Percentiles rank a stretch among this genome's conserved stretches.
Evolutionary conservation across 1,140 invertebrate species (phyloP).

Genomic region (Calycopis cecrops): DNA sequence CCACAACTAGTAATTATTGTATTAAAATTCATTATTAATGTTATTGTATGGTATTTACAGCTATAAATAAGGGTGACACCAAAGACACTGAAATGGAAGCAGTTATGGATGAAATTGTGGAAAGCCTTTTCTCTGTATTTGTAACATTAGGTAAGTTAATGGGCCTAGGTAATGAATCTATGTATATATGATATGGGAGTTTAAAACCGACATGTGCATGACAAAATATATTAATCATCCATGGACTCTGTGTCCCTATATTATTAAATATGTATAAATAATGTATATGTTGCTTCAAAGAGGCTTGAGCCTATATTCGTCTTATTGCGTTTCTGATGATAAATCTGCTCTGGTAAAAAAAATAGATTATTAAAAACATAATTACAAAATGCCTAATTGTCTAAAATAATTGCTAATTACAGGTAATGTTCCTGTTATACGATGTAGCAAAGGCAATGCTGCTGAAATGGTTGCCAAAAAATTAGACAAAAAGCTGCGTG

Average conservation of each 20-base stretch:
- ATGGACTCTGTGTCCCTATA: too few species aligned
- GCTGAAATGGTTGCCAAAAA: conserved; percentile 99
- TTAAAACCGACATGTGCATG: too few species aligned
- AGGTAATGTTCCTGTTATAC: conserved; percentile 96
- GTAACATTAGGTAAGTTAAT: conserved; percentile 87
- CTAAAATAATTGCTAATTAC: conserved; percentile 21
- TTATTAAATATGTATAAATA: too few species aligned
- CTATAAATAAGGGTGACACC: conserved; percentile 95
- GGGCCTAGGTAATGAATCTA: too few species aligned
- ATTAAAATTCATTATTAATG: conserved; percentile 7
- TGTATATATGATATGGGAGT: too few species aligned
- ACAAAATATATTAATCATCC: too few species aligned
- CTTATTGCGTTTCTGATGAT: too few species aligned
- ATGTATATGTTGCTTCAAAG: too few species aligned
- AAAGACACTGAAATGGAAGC: conserved; percentile 97
- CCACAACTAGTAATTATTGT: too few species aligned
- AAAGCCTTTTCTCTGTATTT: conserved; percentile 98
- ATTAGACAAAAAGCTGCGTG: conserved; percentile 96
- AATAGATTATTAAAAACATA: background rate
- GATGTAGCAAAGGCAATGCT: conserved; percentile 96
- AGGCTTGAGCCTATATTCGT: too few species aligned
- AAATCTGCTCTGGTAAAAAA: background rate
- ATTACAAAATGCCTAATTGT: too few species aligned
- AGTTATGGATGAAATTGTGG: conserved; percentile 96
- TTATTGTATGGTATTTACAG: conserved; percentile 68